phyloP scores from a whole-genome alignment of 2,888 invertebrate species.

The Cheilosia grossa region DNA sequence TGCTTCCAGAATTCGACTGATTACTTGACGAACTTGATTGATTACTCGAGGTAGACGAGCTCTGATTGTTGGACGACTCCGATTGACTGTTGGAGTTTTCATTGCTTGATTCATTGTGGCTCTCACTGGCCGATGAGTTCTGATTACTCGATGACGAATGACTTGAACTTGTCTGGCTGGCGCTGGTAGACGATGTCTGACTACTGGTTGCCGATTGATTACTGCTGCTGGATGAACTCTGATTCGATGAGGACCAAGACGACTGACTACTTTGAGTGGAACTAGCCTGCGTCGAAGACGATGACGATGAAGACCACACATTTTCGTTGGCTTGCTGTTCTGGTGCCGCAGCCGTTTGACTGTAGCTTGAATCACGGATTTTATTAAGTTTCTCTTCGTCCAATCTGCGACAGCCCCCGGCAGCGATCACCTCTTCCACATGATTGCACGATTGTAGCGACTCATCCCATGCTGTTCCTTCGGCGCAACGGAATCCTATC shows the following conservation, averaged over 20 bases:
- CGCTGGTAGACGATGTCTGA: conserved; percentile 30
- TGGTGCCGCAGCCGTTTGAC: conserved; percentile 77
- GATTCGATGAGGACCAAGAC: conserved; percentile 48
- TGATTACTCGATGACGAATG: conserved; percentile 65
- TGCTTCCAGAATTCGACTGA: conserved; percentile 57
- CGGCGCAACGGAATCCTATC: conserved; percentile 89
- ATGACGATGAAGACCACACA: conserved; percentile 76
- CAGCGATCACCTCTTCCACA: conserved; percentile 86
- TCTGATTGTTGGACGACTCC: conserved; percentile 62
- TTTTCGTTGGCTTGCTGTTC: conserved; percentile 74
- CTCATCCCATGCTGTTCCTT: conserved; percentile 91
- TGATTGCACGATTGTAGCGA: conserved; percentile 89
- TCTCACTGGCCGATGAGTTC: conserved; percentile 36
- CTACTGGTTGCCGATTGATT: conserved; percentile 53
- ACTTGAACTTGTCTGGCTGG: conserved; percentile 40
- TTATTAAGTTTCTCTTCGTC: conserved; percentile 69
- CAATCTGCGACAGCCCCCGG: conserved; percentile 82
- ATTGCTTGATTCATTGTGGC: conserved; percentile 35
- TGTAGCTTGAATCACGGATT: conserved; percentile 78
- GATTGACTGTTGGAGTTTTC: conserved; percentile 53
- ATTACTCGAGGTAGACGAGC: conserved; percentile 37
- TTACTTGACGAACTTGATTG: conserved; percentile 66
- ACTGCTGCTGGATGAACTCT: conserved; percentile 72
- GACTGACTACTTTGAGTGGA: conserved; percentile 69
- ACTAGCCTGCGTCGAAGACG: conserved; percentile 75